Evolutionary conservation across 2,888 invertebrate genomes (phyloP).

Genomic region (Hypomecis punctinalis): DNA sequence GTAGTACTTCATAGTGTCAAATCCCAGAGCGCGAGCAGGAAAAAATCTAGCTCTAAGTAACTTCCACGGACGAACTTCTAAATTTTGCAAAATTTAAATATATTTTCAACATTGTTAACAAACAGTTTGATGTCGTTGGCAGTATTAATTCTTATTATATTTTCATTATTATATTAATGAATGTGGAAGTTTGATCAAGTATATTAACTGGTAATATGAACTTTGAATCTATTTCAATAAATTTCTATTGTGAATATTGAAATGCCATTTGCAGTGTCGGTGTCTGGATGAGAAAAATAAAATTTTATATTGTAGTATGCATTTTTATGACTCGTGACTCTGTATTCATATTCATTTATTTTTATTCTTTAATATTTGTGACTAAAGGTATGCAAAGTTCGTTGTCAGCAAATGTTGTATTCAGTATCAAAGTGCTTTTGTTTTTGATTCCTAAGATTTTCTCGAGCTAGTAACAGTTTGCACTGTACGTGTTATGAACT

Average conservation of each 20-base stretch:
- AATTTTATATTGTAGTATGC: background rate
- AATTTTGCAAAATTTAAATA: slow-evolving; percentile 3
- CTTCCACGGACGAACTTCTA: slow-evolving; percentile 22
- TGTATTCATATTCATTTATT: background rate
- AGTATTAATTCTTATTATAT: no score
- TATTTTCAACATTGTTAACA: background rate
- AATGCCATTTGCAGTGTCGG: background rate
- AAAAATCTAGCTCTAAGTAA: slow-evolving; percentile 33
- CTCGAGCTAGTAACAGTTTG: slow-evolving; percentile 18
- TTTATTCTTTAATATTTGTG: background rate
- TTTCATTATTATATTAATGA: no score
- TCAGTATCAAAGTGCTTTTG: slow-evolving; percentile 1
- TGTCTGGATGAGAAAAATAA: background rate
- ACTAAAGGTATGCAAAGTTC: slow-evolving; percentile 46
- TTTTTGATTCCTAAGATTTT: slow-evolving; percentile 25
- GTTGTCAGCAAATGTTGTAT: slow-evolving; percentile 16
- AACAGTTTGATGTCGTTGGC: no score
- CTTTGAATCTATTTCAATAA: background rate
- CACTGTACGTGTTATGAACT: slow-evolving; percentile 28
- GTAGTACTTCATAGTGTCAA: slow-evolving; percentile 57
- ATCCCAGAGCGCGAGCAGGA: slow-evolving; percentile 42
- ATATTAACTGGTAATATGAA: background rate
- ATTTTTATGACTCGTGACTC: background rate
- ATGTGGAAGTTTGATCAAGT: no score
- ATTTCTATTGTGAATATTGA: background rate